Conservation (phyloP, 2,888 invertebrate genomes). For the Zelleria hepariella region DNA sequence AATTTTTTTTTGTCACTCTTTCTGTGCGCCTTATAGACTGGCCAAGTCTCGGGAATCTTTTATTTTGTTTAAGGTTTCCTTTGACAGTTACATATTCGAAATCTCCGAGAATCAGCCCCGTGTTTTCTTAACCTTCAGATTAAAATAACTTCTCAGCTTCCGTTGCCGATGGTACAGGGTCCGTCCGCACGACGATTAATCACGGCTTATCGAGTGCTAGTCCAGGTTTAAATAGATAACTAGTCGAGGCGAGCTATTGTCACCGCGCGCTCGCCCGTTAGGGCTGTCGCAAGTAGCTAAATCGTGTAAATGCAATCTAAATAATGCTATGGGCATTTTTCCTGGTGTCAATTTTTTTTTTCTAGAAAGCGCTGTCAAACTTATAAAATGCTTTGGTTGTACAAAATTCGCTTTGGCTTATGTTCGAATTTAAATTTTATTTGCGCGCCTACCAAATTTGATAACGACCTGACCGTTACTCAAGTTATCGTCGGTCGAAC, state of each 20-base stretch:
- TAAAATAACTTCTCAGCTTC: neutral
- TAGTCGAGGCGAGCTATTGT: slow-evolving; percentile 58
- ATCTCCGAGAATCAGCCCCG: neutral
- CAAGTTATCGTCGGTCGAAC: neutral
- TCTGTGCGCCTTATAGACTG: too few species aligned
- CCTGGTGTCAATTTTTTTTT: too few species aligned
- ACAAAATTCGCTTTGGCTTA: too few species aligned
- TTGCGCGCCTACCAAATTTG: too few species aligned
- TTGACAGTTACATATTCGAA: neutral
- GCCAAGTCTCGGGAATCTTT: neutral
- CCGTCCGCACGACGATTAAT: slow-evolving; percentile 62
- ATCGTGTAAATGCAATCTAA: too few species aligned
- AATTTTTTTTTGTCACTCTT: neutral
- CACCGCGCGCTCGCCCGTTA: slow-evolving; percentile 26
- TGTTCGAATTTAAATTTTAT: too few species aligned
- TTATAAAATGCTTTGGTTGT: too few species aligned
- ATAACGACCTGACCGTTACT: too few species aligned
- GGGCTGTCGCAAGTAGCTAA: slow-evolving; percentile 31
- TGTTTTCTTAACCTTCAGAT: neutral
- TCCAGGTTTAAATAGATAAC: slow-evolving; percentile 74
- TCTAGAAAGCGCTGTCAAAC: too few species aligned
- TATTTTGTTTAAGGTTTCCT: neutral
- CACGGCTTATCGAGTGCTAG: slow-evolving; percentile 73
- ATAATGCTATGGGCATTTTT: too few species aligned
- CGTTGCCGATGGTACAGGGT: slow-evolving; percentile 41